phyloP scores from a whole-genome alignment of 2,888 invertebrate genomes.

The Cataglyphis livida region DNA sequence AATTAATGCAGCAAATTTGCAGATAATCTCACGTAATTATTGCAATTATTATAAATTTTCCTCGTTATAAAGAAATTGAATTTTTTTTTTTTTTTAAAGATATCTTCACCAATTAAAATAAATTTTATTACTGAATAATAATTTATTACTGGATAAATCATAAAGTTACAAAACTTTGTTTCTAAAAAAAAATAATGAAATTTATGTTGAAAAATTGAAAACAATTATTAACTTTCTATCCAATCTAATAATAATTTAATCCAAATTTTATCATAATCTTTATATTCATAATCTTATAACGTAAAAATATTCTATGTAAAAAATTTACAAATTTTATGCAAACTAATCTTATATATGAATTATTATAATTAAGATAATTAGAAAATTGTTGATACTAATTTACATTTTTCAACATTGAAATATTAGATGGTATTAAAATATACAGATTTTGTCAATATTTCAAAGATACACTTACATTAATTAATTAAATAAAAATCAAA shows the following conservation, averaged over 20 bases:
- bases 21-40: background rate
- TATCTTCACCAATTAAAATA: background rate
- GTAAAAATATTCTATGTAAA: background rate
- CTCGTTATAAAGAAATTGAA: background rate
- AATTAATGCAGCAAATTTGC: background rate
- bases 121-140: background rate
- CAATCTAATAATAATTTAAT: background rate
- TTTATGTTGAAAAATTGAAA: background rate
- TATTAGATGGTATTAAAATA: background rate
- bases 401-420: background rate
- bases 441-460: background rate
- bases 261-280: background rate
- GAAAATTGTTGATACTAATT: constrained; percentile 2
- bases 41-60: background rate
- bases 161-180: background rate
- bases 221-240: background rate
- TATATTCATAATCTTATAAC: too few species aligned
- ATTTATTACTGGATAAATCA: background rate
- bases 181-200: background rate
- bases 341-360: background rate
- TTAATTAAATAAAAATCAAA: constrained; percentile 18
- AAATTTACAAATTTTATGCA: background rate
- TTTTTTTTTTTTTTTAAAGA: background rate
- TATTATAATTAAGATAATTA: background rate
- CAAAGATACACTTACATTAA: background rate